Conservation (phyloP, 2,113 vertebrate species). For the Thymallus thymallus region DNA sequence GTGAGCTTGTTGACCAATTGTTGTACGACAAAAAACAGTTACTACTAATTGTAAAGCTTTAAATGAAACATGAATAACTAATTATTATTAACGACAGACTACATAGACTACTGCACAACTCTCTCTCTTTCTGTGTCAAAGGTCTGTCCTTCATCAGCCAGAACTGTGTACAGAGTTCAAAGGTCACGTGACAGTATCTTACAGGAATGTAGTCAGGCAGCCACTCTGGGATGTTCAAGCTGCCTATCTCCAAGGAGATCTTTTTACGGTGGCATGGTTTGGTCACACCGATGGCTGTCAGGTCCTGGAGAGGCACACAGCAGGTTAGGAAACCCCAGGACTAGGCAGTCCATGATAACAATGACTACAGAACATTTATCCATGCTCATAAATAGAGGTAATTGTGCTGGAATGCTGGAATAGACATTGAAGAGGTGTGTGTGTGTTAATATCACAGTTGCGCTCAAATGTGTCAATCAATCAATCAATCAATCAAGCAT, state of each 20-base stretch:
- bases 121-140: too few species aligned
- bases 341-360: too few species aligned
- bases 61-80: not conserved
- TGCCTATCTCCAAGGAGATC: slow-evolving; percentile 83
- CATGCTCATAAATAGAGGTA: too few species aligned
- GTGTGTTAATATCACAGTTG: too few species aligned
- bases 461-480: too few species aligned
- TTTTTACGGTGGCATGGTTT: slow-evolving; percentile 88
- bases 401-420: too few species aligned
- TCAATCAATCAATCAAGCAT: too few species aligned
- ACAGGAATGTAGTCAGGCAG: slow-evolving; percentile 85
- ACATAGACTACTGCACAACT: not conserved
- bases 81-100: not conserved
- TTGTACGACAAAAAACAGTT: too few species aligned
- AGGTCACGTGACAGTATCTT: slow-evolving; percentile 35
- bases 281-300: slow-evolving; percentile 86
- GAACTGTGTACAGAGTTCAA: not conserved
- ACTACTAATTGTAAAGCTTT: not conserved
- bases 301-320: slow-evolving; percentile 69
- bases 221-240: slow-evolving; percentile 84
- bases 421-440: too few species aligned
- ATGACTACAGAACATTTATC: too few species aligned
- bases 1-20: too few species aligned
- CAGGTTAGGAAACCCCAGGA: not conserved
- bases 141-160: too few species aligned